A percentile compares a stretch with the other conserved stretches of the same genome.
Conservation (phyloP, 2,113 vertebrate genomes). For the Tor tambroides region DNA sequence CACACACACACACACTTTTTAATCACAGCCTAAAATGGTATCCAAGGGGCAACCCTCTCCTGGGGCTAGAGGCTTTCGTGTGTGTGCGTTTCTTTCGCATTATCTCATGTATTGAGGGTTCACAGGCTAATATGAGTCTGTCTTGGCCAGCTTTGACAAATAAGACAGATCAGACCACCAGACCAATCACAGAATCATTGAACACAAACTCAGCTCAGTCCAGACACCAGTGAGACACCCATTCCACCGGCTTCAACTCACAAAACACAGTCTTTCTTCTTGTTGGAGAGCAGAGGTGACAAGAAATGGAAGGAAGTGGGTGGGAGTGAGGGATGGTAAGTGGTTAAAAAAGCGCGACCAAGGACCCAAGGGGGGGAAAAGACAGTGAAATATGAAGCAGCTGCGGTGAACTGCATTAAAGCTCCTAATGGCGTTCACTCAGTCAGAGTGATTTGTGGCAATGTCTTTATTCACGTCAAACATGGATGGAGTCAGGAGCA, state of each 20-base stretch:
- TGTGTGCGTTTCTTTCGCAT: constrained; percentile 25
- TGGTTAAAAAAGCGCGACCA: not conserved
- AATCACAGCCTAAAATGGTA: constrained; percentile 42
- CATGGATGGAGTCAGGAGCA: not conserved
- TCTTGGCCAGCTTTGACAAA: constrained; percentile 26
- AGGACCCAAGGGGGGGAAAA: not conserved
- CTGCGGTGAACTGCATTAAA: constrained; percentile 23
- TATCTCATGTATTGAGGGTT: constrained; percentile 24
- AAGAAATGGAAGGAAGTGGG: not conserved
- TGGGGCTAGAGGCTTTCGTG: not conserved
- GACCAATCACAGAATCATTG: constrained; percentile 35
- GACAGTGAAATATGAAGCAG: not conserved
- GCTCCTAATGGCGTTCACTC: not conserved
- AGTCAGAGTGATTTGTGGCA: constrained; percentile 27
- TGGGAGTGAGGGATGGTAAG: constrained; percentile 12
- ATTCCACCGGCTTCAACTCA: constrained; percentile 13
- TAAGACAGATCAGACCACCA: constrained; percentile 35
- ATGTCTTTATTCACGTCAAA: constrained; percentile 18
- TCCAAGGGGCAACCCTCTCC: constrained; percentile 40
- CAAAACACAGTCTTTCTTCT: constrained; percentile 27
- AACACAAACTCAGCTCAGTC: constrained; percentile 18
- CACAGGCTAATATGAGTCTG: constrained; percentile 18
- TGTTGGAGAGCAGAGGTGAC: constrained; percentile 1
- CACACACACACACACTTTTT: constrained; percentile 38
- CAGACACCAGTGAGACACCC: constrained; percentile 3